Base-by-base conservation (phyloP, 2,113 vertebrate species). In the Neogale vison region DNA sequence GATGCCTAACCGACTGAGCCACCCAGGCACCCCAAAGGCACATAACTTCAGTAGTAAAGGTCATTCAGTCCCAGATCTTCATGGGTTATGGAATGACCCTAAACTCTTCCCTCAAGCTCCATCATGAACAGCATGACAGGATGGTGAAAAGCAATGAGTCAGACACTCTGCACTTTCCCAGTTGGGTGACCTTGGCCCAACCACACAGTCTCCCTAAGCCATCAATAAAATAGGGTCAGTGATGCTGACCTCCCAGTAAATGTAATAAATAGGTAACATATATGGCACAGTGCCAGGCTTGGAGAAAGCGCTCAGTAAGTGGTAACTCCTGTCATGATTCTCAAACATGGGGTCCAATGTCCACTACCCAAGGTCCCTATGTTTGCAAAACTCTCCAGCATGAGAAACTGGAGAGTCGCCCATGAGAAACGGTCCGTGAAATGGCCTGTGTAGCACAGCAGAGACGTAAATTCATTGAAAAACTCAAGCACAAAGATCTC, bases 51-150 rank as follows among this genome's bases (percentile, higher is more conserved):
- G 65, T 13, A 7, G 17, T 23, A 39, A 55, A 9, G 11, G 14
- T 18, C 55, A 7, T 72, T 34, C 7, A 34, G 42, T 31, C n/a
- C 12, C 3, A 2, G 23, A 20, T 63, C 72, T n/a, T 45, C 3
- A 0, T 4, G 47, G 34, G 26, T 55, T 50, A 59, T 17, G 69
- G 21, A 29, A 36, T 1, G 67, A n/a, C 74, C 83, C 84, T 31
- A 7, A 61, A 52, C 39, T 7, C 88, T 36, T 29, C 61, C 12
- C 23, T 11, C 79, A 26, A 42, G 55, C 6, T 31, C 45, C 55
- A 17, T 31, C 50, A n/a, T 0, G 36, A 55, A 36, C 61, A 2
- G n/a, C 31, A 2, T 6, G 36, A 74, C 0, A 3, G 4, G 55
- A 47, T 1, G 3, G 14, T 39, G 24, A 45, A 24, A 12, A n/a